Percentiles rank a stretch among this genome's conserved stretches.
Conservation (phyloP, 2,797 vertebrate genomes). For the Pampus argenteus region DNA sequence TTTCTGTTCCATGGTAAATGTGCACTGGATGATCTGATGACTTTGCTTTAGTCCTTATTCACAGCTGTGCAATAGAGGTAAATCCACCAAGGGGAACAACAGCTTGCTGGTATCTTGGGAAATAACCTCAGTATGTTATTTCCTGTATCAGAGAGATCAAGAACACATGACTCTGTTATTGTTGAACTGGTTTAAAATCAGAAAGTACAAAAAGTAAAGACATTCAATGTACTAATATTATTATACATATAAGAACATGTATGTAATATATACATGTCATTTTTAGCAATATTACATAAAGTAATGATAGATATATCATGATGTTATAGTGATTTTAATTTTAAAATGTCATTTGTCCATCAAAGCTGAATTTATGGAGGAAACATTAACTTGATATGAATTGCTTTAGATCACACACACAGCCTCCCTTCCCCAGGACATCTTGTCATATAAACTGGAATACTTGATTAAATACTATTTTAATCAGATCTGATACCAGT, state of each 20-base stretch:
- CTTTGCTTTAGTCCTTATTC: slow-evolving; percentile 54
- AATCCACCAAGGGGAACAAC: slow-evolving; percentile 32
- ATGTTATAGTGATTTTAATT: not conserved
- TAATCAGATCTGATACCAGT: slow-evolving; percentile 24
- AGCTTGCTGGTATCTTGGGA: slow-evolving; percentile 50
- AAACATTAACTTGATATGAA: not conserved
- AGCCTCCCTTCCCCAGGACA: not conserved
- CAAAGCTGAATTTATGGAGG: not conserved
- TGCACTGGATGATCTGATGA: slow-evolving; percentile 16
- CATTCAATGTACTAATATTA: not conserved
- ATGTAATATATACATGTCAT: not conserved
- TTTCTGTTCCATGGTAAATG: slow-evolving; percentile 26
- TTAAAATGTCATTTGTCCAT: not conserved
- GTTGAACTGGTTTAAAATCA: too few relatives aligned
- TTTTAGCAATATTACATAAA: slow-evolving; percentile 7
- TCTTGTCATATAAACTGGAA: not conserved
- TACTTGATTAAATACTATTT: slow-evolving; percentile 32
- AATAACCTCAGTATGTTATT: slow-evolving; percentile 62
- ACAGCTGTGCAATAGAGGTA: slow-evolving; percentile 55
- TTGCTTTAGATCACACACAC: not conserved
- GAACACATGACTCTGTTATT: slow-evolving; percentile 28
- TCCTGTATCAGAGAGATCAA: slow-evolving; percentile 40
- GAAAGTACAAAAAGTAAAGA: slow-evolving; percentile 18
- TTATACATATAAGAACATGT: not conserved
- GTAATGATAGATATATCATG: not conserved